phyloP scores from a whole-genome alignment of 2,797 vertebrate species.

The Halcyon chelicuti region DNA sequence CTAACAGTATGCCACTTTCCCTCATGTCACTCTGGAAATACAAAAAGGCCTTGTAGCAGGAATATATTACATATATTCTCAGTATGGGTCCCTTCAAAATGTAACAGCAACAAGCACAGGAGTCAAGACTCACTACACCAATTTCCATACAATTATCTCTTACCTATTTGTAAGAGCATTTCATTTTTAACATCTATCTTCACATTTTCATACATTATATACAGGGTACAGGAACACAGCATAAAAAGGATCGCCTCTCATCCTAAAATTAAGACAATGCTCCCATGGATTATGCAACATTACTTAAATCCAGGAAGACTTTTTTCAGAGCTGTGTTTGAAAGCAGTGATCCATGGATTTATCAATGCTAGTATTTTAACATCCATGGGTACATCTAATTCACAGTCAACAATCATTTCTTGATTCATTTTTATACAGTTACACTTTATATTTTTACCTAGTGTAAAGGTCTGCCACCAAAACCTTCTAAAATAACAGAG shows the following conservation, averaged over 20 bases:
- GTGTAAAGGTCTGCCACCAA: background rate
- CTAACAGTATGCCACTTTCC: background rate
- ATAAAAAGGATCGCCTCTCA: background rate
- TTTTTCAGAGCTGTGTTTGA: background rate
- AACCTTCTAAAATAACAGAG: background rate
- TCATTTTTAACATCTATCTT: background rate
- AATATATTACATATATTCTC: background rate
- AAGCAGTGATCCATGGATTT: background rate
- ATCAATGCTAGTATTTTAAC: background rate
- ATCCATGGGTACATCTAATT: background rate
- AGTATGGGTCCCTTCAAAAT: background rate
- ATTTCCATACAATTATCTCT: background rate
- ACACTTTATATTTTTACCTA: background rate
- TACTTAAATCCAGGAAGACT: background rate
- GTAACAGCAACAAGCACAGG: background rate
- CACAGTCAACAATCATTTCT: background rate
- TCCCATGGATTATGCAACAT: background rate
- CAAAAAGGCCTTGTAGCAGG: background rate
- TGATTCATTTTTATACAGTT: background rate
- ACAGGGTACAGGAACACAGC: background rate
- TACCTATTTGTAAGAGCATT: background rate
- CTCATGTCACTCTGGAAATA: background rate
- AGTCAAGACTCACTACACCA: background rate
- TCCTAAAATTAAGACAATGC: background rate
- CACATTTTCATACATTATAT: background rate